Base-by-base conservation (phyloP, 2,113 vertebrate genomes). In the Centropristis striata region DNA sequence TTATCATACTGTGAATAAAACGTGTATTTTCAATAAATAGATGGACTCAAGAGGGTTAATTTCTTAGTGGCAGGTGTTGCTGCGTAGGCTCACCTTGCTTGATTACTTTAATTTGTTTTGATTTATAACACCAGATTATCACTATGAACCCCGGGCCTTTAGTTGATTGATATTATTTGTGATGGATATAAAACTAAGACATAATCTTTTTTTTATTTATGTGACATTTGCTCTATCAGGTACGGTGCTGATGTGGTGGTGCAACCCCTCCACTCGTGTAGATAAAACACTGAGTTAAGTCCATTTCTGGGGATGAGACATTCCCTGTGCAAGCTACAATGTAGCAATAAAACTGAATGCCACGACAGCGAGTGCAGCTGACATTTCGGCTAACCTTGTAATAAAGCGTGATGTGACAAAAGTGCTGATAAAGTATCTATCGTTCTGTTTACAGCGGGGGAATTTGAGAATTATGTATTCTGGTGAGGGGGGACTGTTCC, bases 351-450 rank as follows among this genome's bases (percentile, higher is more conserved):
- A 91, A 75, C 50, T 64, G 70, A 78, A 86, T 80, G 83, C 68
- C 70, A 73, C 8, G 3, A 32, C 74, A 86, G 86, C 25, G 50
- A 71, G 68, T 73, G 81, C 67, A 49, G 66, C 68, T 90, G 85
- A 91, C 89, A 90, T 90, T 86, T 89, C 72, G 5, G 75, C 77
- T 89, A 76, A 91, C 92, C 86, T 90, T 92, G 89, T 86, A 55
- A 90, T 88, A 89, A 89, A 92, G 77, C 77, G 76, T 61, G 49
- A 88, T 25, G 68, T 78, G 83, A 83, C 73, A 65, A 82, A 81
- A 75, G 54, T 67, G 51, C 80, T 91, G 91, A 89, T 78, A 73
- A 81, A 65, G 67, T 70, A 89, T 78, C 73, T 44, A 71, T 89
- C 75, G 68, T 79, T 85, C 80, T 71, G 79, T 89, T 90, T 86